A percentile compares a stretch with the other conserved stretches of the same genome.
Conservation (phyloP, 1,140 invertebrate species). For the Phymastichus coffea region DNA sequence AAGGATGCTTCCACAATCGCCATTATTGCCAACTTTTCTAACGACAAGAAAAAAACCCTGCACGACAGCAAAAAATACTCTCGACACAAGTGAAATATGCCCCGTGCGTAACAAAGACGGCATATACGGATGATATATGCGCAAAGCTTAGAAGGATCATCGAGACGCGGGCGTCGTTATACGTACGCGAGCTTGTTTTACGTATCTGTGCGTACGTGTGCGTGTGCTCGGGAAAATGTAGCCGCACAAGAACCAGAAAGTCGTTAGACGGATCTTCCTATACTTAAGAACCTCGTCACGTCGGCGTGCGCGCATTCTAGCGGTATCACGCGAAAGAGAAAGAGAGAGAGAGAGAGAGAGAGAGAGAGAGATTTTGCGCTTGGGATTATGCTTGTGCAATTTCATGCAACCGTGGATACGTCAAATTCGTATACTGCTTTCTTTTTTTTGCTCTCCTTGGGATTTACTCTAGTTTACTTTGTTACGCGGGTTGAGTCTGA, state of each 20-base stretch:
- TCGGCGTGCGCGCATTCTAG: too few relatives aligned
- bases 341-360: too few relatives aligned
- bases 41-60: too few relatives aligned
- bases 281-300: slow-evolving; percentile 19
- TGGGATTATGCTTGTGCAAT: slow-evolving; percentile 1
- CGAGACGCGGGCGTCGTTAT: neutral
- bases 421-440: neutral
- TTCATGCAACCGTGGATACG: too few relatives aligned
- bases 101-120: too few relatives aligned
- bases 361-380: neutral
- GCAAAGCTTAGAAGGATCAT: neutral
- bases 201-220: neutral
- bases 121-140: neutral
- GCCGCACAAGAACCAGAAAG: slow-evolving; percentile 6
- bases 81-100: too few relatives aligned
- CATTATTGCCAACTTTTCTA: too few relatives aligned
- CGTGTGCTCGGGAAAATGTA: neutral
- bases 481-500: too few relatives aligned
- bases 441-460: neutral
- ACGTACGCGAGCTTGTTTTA: neutral
- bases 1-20: too few relatives aligned
- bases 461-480: neutral
- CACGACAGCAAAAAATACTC: too few relatives aligned
- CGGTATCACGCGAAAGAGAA: too few relatives aligned
- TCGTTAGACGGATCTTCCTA: slow-evolving; percentile 14